Evolutionary conservation across 2,113 vertebrate species (phyloP), one percentile per base, ranked within the genome.

Genomic region (Phoenicopterus ruber): DNA sequence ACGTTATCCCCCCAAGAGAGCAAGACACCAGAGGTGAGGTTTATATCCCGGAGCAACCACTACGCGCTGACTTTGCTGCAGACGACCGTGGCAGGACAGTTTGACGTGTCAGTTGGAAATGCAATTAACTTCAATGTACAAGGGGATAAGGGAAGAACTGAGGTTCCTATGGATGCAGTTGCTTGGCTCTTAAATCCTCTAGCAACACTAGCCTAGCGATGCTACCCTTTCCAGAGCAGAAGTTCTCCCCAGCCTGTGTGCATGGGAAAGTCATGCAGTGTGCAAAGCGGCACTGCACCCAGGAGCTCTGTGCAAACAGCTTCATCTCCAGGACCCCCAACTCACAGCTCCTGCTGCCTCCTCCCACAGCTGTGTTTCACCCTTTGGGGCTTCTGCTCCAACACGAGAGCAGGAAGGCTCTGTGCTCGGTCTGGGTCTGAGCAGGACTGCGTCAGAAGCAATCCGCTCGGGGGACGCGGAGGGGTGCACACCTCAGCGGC

Each of bases 111-210:
- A 85, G 69, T 72, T 72, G 94, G 90, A 96, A 97, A 94, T 58
- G 87, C 96, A 96, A 95, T 96, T 96, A 94, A 94, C 94, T 96
- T 79, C 38, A 5, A 67, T 59, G 77, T 71, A 77, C 83, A 44
- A 74, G 47, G 90, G 85, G 90, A 85, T 91, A 85, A 96, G 82
- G 71, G 74, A 93, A 93, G 84, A 93, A 85, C 62, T 38, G 86
- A 94, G 91, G 91, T 93, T 96, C 95, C 93, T 97, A 93, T 89
- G 86, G 91, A 92, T 95, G 95, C 94, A 70, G 96, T 92, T 94
- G 95, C 91, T 97, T 34, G 42, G 96, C 63, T 97, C 38, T 92
- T 94, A 94, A 92, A 88, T 94, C 94, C 83, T 89, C 93, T 89
- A 96, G 94, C 96, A 95, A 94, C 42, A 6, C 86, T 31, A 88